Conservation (phyloP, 2,113 vertebrate genomes). For the Drymodes brunneopygia region DNA sequence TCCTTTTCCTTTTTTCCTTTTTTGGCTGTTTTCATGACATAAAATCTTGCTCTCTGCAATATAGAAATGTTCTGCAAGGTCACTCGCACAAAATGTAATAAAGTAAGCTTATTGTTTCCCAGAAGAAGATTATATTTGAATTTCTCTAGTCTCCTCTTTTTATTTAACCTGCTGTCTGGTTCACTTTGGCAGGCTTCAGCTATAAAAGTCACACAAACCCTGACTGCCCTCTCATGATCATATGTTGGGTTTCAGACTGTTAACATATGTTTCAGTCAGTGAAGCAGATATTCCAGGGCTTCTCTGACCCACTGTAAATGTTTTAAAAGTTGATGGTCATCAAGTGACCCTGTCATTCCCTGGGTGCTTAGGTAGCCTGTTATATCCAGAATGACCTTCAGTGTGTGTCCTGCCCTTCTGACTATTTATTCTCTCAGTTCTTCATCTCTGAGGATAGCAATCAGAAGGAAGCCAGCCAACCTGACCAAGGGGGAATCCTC, state of each 20-base stretch:
- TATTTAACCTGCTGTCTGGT: background rate
- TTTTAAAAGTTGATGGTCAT: background rate
- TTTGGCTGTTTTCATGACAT: background rate
- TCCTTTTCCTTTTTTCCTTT: background rate
- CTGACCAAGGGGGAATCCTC: background rate
- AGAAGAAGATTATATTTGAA: background rate
- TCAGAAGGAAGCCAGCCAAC: background rate
- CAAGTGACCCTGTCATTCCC: background rate
- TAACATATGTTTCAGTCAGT: background rate
- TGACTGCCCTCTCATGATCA: background rate
- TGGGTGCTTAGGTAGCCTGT: background rate
- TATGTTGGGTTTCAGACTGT: background rate
- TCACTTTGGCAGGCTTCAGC: background rate
- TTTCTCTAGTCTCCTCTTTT: background rate
- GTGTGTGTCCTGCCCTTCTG: background rate
- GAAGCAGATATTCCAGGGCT: background rate
- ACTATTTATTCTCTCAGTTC: background rate
- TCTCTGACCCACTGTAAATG: background rate
- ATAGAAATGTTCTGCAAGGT: background rate
- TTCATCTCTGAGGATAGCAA: background rate
- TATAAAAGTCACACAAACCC: background rate
- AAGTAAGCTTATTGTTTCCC: conserved; percentile 34
- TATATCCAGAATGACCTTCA: background rate
- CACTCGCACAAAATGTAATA: background rate
- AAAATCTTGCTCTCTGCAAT: background rate